Conservation (phyloP, 2,888 invertebrate genomes). For the Entomobrya multifasciata region DNA sequence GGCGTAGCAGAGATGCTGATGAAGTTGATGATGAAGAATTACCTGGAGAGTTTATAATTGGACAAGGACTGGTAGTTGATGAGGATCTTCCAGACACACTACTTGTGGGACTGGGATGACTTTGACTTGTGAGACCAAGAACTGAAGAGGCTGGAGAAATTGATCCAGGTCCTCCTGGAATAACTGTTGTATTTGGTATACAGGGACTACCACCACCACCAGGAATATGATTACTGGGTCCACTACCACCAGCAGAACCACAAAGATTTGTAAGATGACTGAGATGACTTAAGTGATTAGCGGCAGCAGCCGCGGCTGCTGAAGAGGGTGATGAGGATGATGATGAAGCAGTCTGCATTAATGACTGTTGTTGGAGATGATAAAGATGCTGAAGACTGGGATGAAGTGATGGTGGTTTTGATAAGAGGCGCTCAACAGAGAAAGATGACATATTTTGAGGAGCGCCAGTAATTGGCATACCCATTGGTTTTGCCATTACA, state of each 20-base stretch:
- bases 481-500: slow-evolving; percentile 66
- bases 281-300: slow-evolving; percentile 73
- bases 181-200: slow-evolving; percentile 38
- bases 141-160: slow-evolving; percentile 57
- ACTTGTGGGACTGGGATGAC: slow-evolving; percentile 72
- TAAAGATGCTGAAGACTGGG: slow-evolving; percentile 74
- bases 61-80: slow-evolving; percentile 70
- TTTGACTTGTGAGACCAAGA: slow-evolving; percentile 66
- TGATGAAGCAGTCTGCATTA: slow-evolving; percentile 63
- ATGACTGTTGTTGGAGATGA: slow-evolving; percentile 70
- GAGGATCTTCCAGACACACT: slow-evolving; percentile 66
- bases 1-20: slow-evolving; percentile 68
- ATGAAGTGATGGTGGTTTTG: slow-evolving; percentile 76
- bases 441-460: slow-evolving; percentile 76
- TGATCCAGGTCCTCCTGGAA: slow-evolving; percentile 55
- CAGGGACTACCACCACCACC: slow-evolving; percentile 52
- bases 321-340: slow-evolving; percentile 70
- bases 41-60: slow-evolving; percentile 71
- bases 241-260: slow-evolving; percentile 54
- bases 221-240: slow-evolving; percentile 52
- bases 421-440: slow-evolving; percentile 78
- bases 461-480: slow-evolving; percentile 76
- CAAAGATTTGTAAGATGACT: slow-evolving; percentile 67
- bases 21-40: slow-evolving; percentile 72
- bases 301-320: slow-evolving; percentile 61